Evolutionary conservation across 2,113 vertebrate genomes (phyloP), one percentile per base, ranked within the genome.

Genomic region (Pomatorhinus ruficollis): DNA sequence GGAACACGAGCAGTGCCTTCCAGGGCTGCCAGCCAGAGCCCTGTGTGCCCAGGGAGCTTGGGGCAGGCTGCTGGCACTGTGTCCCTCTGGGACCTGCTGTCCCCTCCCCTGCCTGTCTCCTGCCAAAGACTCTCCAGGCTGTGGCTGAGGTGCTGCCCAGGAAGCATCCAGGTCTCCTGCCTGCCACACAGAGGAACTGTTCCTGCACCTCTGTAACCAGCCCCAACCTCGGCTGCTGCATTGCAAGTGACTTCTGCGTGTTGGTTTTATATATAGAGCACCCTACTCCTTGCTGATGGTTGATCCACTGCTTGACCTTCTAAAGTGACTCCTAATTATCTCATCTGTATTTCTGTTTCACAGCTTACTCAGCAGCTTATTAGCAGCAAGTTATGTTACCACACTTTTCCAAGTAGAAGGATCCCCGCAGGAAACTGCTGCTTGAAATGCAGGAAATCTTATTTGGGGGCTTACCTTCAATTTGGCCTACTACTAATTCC

Each of bases 1-100:
- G 74, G 13, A 57, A 3, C 0, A 2, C 5, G 6, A 19, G 57
- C 0, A 2, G 39, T 28, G n/a, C 45, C 35, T 27, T 22, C 18
- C 3, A 4, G 70, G 35, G 45, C 74, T 52, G 69, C n/a, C 31
- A 11, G 47, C 16, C 66, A 45, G 66, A 45, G 24, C 39, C 33
- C 30, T 2, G 64, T 0, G 0, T 60, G 65, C 23, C 33, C 19
- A 1, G 18, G 33, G 14, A 52, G 49, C 45, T 5, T n/a, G 19
- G 9, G 33, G 9, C 44, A 14, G 63, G 37, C 65, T 69, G 40
- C 47, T 15, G 49, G 15, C 20, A 1, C 71, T 11, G 31, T 6
- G 68, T 40, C 72, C 80, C 50, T 31, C 20, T 64, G 82, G 37
- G 30, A 39, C 40, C 60, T 33, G 33, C 18, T 40, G 40, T 35